Evolutionary conservation across 2,113 vertebrate species (phyloP).

Genomic region (Limnothrissa miodon): DNA sequence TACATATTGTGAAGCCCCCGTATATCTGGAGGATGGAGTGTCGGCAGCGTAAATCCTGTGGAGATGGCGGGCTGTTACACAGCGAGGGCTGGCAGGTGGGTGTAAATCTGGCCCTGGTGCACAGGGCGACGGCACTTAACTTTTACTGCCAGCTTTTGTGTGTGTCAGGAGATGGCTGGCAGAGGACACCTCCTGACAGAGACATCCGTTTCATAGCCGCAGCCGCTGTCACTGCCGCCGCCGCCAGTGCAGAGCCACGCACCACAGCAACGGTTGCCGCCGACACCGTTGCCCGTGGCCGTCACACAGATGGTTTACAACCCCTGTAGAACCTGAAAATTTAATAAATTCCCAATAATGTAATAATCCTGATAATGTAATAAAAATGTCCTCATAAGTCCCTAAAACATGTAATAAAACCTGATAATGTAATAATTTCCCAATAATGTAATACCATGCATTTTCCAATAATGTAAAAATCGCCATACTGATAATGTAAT

Average conservation of each 20-base stretch:
- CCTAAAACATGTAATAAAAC: no score
- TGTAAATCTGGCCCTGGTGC: not conserved
- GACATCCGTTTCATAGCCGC: not conserved
- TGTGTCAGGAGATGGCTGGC: not conserved
- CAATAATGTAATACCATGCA: no score
- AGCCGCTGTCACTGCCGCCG: not conserved
- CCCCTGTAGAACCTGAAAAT: no score
- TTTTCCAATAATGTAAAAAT: no score
- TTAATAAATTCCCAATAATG: no score
- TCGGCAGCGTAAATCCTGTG: not conserved
- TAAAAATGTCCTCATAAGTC: no score
- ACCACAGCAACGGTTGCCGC: no score
- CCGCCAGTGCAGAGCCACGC: no score
- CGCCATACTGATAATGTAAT: no score
- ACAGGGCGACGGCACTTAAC: not conserved
- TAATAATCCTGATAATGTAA: no score
- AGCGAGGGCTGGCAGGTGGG: not conserved
- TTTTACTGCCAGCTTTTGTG: conserved; percentile 14
- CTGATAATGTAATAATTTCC: no score
- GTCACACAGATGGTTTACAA: conserved; percentile 6
- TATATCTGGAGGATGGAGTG: not conserved
- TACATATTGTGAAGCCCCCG: not conserved
- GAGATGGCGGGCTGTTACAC: not conserved
- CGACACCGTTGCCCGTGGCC: no score
- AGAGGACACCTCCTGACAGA: not conserved